phyloP scores from a whole-genome alignment of 2,113 vertebrate species.

The Pterophyllum scalare region DNA sequence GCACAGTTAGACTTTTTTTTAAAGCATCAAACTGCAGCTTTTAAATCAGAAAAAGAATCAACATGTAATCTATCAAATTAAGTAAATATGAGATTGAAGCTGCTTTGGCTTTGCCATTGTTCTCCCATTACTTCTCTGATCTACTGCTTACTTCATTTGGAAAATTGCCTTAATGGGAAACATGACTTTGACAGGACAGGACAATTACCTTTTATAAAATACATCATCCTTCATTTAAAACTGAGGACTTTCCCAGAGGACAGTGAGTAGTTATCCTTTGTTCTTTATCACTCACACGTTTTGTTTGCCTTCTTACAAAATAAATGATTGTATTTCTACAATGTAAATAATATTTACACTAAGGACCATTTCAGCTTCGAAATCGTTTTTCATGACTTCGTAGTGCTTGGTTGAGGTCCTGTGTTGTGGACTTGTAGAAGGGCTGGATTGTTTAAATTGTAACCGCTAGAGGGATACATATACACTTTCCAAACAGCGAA shows the following conservation, averaged over 20 bases:
- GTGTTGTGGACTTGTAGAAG: slow-evolving; percentile 45
- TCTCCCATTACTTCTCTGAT: slow-evolving; percentile 32
- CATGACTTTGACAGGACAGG: slow-evolving; percentile 38
- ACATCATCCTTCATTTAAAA: slow-evolving; percentile 9
- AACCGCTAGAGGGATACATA: slow-evolving; percentile 97
- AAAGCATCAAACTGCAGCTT: not conserved
- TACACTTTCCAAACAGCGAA: slow-evolving; percentile 82
- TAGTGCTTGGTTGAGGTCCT: slow-evolving; percentile 8
- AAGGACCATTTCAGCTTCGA: not conserved
- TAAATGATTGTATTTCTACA: not conserved
- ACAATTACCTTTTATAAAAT: not conserved
- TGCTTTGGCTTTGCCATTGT: slow-evolving; percentile 8
- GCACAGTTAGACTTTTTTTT: not conserved
- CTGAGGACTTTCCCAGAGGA: not conserved
- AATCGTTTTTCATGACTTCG: not conserved
- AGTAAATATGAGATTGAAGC: slow-evolving; percentile 27
- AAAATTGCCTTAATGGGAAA: slow-evolving; percentile 42
- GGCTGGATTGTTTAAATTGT: slow-evolving; percentile 81
- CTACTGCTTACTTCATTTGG: slow-evolving; percentile 1
- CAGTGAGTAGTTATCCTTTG: not conserved
- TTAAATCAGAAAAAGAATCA: slow-evolving; percentile 13
- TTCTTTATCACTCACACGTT: not conserved
- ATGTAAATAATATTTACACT: not conserved
- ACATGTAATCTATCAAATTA: slow-evolving; percentile 26
- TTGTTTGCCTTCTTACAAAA: not conserved